Evolutionary conservation across 2,888 invertebrate species (phyloP), one percentile per base, ranked within the genome.

Genomic region (Pyralis farinalis): DNA sequence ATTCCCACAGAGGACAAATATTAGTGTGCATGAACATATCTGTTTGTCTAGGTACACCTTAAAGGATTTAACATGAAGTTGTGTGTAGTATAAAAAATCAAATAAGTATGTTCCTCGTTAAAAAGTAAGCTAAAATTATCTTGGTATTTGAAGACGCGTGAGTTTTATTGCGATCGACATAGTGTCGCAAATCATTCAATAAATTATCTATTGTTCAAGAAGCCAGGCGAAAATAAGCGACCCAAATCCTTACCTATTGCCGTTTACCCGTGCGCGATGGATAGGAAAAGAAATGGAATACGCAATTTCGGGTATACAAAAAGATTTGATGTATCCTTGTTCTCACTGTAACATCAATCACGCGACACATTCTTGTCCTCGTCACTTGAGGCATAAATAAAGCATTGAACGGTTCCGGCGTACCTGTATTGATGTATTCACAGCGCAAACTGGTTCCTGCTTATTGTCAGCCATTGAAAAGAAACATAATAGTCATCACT

Each of bases 371-470:
- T 73, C 63, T 66, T 64, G 62, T 62, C 64, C 63, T 59, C 69
- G 70, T 71, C 72, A 71, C 72, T 77, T 61, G 67, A 68, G 58
- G 66, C 70, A 73, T 77, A 75, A 77, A 79, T 78, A 80, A 74
- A 71, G 70, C 65, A 73, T 72, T 67, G 74, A 73, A 65, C 58
- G 68, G 61, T 71, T 73, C 72, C 77, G 71, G 70, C 73, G 62
- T 67, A 60, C 46, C 58, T 56, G 57, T 67, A 77, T 78, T 77
- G 78, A 79, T 73, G 75, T 78, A 78, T 78, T 78, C 72, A 72
- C 60, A 67, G 59, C 60, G 59, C 62, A 65, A 71, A 70, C 69
- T 58, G 65, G 59, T 66, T 64, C 55, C 58, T 63, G 62, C 68
- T 71, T 71, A 71, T 73, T 71, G 72, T 76, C 59, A 54, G 61